Evolutionary conservation across 2,113 vertebrate genomes (phyloP), one percentile per base, ranked within the genome.

Genomic region (Eretmodus cyanostictus): DNA sequence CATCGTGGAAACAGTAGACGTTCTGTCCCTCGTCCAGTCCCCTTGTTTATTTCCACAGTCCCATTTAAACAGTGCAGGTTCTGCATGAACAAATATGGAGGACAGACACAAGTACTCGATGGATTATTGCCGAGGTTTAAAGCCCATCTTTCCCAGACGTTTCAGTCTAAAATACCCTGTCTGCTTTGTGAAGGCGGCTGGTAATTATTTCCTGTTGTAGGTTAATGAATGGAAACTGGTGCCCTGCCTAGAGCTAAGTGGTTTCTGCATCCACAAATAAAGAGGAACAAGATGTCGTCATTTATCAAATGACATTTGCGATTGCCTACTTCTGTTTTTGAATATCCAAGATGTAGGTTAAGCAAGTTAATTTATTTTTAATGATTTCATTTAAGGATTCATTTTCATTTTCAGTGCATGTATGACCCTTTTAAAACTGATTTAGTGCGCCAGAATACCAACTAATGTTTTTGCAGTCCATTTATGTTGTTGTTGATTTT

Each of bases 181-280:
- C 27, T 49, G 45, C 45, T 16, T 78, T 2, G 16, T 49, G 45
- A 51, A 78, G 45, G 47, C 45, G 10, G 17, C 27, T 12, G 9
- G 79, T 94, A 95, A 95, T 95, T 89, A 91, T 94, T 95, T 95
- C 93, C 95, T 94, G 89, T 95, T 92, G 91, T 94, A 91, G 90
- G 85, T 91, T 92, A 94, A 94, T 92, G 87, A 93, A 88, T 95
- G 93, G 94, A 94, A 95, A 95, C 87, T 89, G 47, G 84, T 93
- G 81, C 78, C 86, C 85, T 81, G 79, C 89, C 82, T 83, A 19
- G 34, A 89, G 87, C 89, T 82, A 82, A 83, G 85, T 87, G 57
- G 59, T 53, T 80, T 80, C 57, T 87, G 53, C 54, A 83, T 47
- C 84, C 31, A 88, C 27, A 57, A 81, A 84, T 16, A 45, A n/a